Conservation (phyloP, 2,888 invertebrate genomes). For the Lycocerus yunnanus region DNA sequence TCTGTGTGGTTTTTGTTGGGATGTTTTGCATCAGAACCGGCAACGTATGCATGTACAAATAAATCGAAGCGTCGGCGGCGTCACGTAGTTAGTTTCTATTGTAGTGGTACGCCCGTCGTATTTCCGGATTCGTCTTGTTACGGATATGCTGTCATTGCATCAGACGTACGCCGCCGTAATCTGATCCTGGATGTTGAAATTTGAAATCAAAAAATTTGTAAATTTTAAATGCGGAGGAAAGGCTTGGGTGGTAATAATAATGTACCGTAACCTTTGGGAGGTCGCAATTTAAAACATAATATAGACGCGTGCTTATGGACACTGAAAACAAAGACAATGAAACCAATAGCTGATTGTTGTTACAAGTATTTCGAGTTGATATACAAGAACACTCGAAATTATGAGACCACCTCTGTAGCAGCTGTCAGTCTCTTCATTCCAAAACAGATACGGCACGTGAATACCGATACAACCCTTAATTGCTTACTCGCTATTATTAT, state of each 20-base stretch:
- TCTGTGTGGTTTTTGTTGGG: background rate
- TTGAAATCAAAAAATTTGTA: background rate
- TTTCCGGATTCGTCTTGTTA: conserved; percentile 33
- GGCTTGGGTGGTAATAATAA: conserved; percentile 23
- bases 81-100: conserved; percentile 31
- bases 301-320: conserved; percentile 25
- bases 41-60: conserved; percentile 14
- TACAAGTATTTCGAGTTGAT: conserved; percentile 22
- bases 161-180: conserved; percentile 28
- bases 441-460: conserved; percentile 39
- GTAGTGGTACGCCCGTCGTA: conserved; percentile 28
- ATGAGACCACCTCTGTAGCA: conserved; percentile 27
- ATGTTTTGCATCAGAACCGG: conserved; percentile 7
- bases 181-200: conserved; percentile 16
- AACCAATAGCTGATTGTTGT: conserved; percentile 29
- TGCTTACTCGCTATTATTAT: conserved; percentile 15
- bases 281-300: conserved; percentile 31
- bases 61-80: conserved; percentile 20
- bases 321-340: conserved; percentile 25
- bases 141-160: conserved; percentile 29
- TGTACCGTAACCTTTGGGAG: conserved; percentile 23
- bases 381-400: conserved; percentile 8
- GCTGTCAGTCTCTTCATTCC: conserved; percentile 27
- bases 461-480: conserved; percentile 27
- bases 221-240: background rate